Base-by-base conservation (phyloP, 2,113 vertebrate genomes). In the Cryptoleucopteryx plumbea region DNA sequence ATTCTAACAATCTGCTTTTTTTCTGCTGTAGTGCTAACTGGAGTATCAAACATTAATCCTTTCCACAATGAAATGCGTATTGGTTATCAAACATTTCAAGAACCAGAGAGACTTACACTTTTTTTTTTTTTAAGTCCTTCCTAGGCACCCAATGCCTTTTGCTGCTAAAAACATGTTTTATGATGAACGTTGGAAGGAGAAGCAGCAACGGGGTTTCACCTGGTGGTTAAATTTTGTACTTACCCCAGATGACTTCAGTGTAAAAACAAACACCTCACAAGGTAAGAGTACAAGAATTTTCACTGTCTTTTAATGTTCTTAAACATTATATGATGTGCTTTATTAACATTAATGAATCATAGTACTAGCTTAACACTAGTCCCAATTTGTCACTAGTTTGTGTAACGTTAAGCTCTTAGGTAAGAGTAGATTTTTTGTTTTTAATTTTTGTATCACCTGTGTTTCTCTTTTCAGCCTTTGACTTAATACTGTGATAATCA, bases 211-310 rank as follows among this genome's bases (percentile, higher is more conserved):
- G 43, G 99, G 99, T 32, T 99, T 99, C 91, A 99, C 99, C 0
- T 99, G 99, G 99, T 99, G 99, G 99, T 97, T 99, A 58, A 99
- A 99, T 98, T 99, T 99, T 72, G 97, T 99, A 66, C 98, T 99
- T 86, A 99, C 99, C 5, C 99, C 99, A 6, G 99, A 99, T 86
- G 99, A 99, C 87, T 99, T 99, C 82, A 98, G 96, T 82, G 99
- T 99, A 34, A 98, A 98, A 97, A 98, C 98, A 8, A 98, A 97
- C 70, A 96, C 98, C 16, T 98, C 98, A 9, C 98, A 99, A 99
- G 99, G 99, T 99, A 96, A 83, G 86, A 40, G 29, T 31, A 20
- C 6, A 50, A 38, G 32, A 74, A 36, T 73, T 81, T 89, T 84
- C 12, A 16, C 56, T 58, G 16, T 66, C 38, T 84, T 82, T 38